Evolutionary conservation across 2,113 vertebrate species (phyloP), one percentile per base, ranked within the genome.

Genomic region (Triplophysa tibetana): DNA sequence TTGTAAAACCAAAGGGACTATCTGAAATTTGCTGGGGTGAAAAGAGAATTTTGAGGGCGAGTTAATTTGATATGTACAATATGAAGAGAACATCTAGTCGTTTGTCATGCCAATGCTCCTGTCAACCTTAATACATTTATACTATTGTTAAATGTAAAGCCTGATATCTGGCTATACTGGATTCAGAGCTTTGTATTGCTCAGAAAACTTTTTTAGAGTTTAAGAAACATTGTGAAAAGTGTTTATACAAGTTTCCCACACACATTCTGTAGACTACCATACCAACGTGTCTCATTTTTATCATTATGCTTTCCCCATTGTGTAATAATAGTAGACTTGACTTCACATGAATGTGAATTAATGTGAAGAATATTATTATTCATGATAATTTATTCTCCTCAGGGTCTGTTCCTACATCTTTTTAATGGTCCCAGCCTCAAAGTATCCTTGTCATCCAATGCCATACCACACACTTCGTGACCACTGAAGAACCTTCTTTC

Each of bases 401-500:
- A 77, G 73, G 48, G 54, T 69, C 56, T 77, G 33, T 29, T 41
- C 17, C 16, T 21, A 17, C 56, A 24, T 56, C 21, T 60, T 75
- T 60, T 19, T 17, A 75, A 7, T 33, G 52, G 5, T 29, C 10
- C 38, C n/a, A n/a, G 26, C 38, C 60, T 67, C 29, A 58, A 52
- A 61, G 62, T 10, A 54, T 58, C 43, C 3, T 79, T n/a, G 17
- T 52, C 24, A 66, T 26, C 29, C 50, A 56, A 52, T 75, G 41
- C 19, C 69, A 50, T 23, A 76, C 81, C 19, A 50, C 81, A 86
- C 84, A 67, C 23, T 73, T 58, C 54, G 69, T 84, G 63, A 84
- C 66, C 29, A 69, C 68, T 41, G 69, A 81, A 79, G 86, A 73
- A 88, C 86, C 83, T 87, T 96, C 96, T 95, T 90, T 89, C 85